phyloP scores from a whole-genome alignment of 1,140 invertebrate species.

The Brachionus manjavacas region DNA sequence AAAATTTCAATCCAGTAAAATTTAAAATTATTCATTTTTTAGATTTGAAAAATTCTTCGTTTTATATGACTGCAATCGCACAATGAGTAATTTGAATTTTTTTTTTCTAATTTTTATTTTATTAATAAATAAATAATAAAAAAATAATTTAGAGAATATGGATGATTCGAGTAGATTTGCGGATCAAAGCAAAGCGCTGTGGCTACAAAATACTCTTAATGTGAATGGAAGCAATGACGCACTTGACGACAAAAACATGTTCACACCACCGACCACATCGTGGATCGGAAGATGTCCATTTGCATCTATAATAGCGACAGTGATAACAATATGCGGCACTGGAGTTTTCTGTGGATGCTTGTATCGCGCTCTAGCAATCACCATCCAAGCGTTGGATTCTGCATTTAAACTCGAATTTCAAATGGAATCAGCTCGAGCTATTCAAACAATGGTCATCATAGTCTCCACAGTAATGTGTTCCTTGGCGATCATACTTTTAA shows the following conservation, averaged over 20 bases:
- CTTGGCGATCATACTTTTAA: constrained; percentile 16
- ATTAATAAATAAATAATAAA: neutral
- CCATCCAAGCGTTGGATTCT: neutral
- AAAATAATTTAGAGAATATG: constrained; percentile 3
- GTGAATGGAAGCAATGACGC: constrained; percentile 4
- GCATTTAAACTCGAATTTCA: constrained; percentile 26
- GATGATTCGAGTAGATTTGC: constrained; percentile 39
- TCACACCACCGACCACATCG: neutral
- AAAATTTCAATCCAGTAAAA: neutral
- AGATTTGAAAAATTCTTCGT: neutral
- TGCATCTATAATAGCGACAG: constrained; percentile 28
- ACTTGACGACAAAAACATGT: neutral
- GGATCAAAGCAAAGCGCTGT: constrained; percentile 36
- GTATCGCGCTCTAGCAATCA: neutral
- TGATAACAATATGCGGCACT: constrained; percentile 31
- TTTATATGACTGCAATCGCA: neutral
- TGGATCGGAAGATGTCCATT: constrained; percentile 37
- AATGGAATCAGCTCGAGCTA: constrained; percentile 8
- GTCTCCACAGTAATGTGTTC: constrained; percentile 22
- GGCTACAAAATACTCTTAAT: constrained; percentile 9
- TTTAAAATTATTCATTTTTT: constrained; percentile 1
- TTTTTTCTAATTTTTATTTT: neutral
- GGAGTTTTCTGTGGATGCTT: constrained; percentile 39
- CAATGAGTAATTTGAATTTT: constrained; percentile 1
- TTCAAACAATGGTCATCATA: constrained; percentile 19